Conservation (phyloP, 2,888 invertebrate species). For the Ormyrus nitidulus region DNA sequence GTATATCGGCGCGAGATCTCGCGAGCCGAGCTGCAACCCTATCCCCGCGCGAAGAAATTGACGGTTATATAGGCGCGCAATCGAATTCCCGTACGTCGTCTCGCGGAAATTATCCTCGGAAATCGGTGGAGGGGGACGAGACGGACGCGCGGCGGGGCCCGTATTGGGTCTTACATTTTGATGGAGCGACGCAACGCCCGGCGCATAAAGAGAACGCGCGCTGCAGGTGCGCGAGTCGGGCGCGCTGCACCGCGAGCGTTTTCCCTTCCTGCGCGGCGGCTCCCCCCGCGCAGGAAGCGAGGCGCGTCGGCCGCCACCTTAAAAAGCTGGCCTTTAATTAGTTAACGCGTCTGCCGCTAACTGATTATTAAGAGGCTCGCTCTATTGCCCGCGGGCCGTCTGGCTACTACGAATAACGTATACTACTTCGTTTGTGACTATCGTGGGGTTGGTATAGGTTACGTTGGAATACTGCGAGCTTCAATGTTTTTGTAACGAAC, state of each 20-base stretch:
- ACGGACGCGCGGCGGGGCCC: slow-evolving; percentile 1
- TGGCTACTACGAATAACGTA: neutral
- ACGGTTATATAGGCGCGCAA: neutral
- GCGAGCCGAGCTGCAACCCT: neutral
- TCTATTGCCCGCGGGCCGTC: slow-evolving; percentile 5
- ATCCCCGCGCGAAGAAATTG: neutral
- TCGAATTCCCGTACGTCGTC: slow-evolving; percentile 36
- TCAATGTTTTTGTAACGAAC: neutral
- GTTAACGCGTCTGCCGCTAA: slow-evolving; percentile 3
- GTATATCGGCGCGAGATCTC: too few species aligned
- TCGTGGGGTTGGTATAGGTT: neutral
- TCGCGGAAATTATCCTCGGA: slow-evolving; percentile 41
- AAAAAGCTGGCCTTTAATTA: slow-evolving; percentile 23
- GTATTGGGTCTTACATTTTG: slow-evolving; percentile 26
- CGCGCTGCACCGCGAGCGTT: slow-evolving; percentile 1
- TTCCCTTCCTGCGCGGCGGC: neutral
- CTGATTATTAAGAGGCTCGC: slow-evolving; percentile 32
- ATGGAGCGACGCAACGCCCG: neutral
- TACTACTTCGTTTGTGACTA: neutral
- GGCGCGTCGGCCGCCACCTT: slow-evolving; percentile 7
- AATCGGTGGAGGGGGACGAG: slow-evolving; percentile 11
- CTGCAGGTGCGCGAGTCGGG: slow-evolving; percentile 5
- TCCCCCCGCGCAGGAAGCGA: slow-evolving; percentile 1
- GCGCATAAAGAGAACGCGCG: slow-evolving; percentile 19
- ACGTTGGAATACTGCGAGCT: neutral